Conservation (phyloP, 2,888 invertebrate species). For the Stictocephala bisonia region DNA sequence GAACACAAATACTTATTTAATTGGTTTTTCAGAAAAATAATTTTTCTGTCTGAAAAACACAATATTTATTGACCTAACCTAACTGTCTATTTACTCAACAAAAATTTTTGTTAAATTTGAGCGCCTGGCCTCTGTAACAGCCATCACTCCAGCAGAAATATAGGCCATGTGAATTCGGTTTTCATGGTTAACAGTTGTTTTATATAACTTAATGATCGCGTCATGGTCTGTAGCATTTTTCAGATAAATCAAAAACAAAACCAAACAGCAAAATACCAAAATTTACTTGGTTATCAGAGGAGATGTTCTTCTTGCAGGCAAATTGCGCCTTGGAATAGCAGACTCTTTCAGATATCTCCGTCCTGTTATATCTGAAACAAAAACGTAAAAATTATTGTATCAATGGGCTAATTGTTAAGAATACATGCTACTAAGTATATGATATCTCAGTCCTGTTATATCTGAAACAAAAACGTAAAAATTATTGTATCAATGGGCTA, state of each 20-base stretch:
- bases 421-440: too few species aligned
- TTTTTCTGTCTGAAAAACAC: not conserved
- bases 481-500: not conserved
- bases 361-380: constrained; percentile 26
- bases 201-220: too few species aligned
- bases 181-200: too few species aligned
- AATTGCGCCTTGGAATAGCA: constrained; percentile 42
- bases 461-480: not conserved
- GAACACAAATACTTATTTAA: too few species aligned
- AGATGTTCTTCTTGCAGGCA: constrained; percentile 35
- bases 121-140: too few species aligned
- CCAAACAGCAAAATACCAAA: not conserved
- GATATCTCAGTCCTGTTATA: constrained; percentile 28
- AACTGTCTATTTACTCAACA: too few species aligned
- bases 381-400: not conserved
- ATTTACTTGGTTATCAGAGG: constrained; percentile 39
- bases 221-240: too few species aligned
- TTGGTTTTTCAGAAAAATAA: not conserved
- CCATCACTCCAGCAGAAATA: too few species aligned
- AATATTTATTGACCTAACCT: not conserved
- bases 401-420: not conserved
- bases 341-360: constrained; percentile 33
- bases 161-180: too few species aligned
- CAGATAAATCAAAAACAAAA: too few species aligned
- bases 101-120: too few species aligned